A percentile compares a stretch with the other conserved stretches of the same genome.
Evolutionary conservation across 2,113 vertebrate species (phyloP).

Genomic region (Dicentrarchus labrax): DNA sequence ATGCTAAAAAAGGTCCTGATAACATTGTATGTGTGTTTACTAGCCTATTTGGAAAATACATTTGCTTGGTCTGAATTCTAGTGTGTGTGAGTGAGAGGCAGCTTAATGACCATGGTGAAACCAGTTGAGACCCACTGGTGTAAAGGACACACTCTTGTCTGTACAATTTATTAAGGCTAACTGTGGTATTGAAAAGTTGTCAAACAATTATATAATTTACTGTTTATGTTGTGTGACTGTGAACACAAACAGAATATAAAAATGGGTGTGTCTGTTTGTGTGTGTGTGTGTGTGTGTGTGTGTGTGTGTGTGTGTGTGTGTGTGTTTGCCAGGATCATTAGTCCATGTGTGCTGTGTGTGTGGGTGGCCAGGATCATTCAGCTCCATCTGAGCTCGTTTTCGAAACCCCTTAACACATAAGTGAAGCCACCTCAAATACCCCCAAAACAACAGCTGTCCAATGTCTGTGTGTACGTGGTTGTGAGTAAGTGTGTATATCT

Average conservation of each 20-base stretch:
- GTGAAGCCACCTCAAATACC: conserved; percentile 22
- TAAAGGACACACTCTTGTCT: neutral
- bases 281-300: neutral
- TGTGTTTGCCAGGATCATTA: conserved; percentile 27
- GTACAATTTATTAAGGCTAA: neutral
- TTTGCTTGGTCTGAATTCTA: too few relatives aligned
- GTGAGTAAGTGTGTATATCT: neutral
- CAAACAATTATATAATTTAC: neutral
- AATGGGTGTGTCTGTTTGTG: neutral
- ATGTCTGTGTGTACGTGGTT: neutral
- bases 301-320: neutral
- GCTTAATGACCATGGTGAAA: too few relatives aligned
- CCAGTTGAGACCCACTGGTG: neutral
- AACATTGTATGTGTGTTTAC: too few relatives aligned
- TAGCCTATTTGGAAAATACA: too few relatives aligned
- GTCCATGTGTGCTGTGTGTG: too few relatives aligned
- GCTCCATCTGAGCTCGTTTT: conserved; percentile 9
- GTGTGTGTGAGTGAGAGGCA: too few relatives aligned
- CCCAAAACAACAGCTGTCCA: conserved; percentile 50
- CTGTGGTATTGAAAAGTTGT: too few relatives aligned
- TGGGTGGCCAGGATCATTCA: neutral
- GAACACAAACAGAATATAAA: neutral
- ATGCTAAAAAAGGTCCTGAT: too few relatives aligned
- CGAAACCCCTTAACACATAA: neutral
- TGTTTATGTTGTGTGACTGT: neutral